Evolutionary conservation across 1,140 invertebrate genomes (phyloP), one percentile per base, ranked within the genome.

Genomic region (Drosophila teissieri): DNA sequence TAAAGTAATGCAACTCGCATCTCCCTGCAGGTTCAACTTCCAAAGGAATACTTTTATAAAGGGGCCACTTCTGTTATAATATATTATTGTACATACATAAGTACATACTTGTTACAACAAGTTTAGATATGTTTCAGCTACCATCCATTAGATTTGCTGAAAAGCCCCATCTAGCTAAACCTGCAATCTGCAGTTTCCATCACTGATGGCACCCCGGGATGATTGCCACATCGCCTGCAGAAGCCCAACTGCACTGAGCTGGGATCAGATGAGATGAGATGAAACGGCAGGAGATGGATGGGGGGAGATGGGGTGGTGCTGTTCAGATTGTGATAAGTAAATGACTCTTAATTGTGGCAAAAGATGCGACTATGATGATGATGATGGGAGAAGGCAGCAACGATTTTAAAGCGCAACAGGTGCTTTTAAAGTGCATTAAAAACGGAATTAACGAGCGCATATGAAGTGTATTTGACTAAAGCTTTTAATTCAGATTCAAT

Each of bases 311-410:
- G 11, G 22, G 36, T 10, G 36, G 14, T 60, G 46, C 64, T 63
- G 46, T 55, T 10, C 58, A 48, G 79, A 74, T 81, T 67, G 80
- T 73, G 65, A 73, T 86, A 83, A 88, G 65, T 83, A 73, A 85
- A 83, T 73, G 72, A 53, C 63, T 79, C 74, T 73, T 88, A 86
- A 73, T 79, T 82, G 75, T 61, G 49, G 65, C 49, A 42, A 42
- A 14, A 48, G 58, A 45, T 62, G 78, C 51, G 45, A 60, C 46
- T 19, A 44, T 61, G 64, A 61, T 70, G 64, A 46, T 74, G 70
- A 68, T 65, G 68, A 58, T 53, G 42, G 31, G 31, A 31, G 31
- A 8, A 10, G 31, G 31, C 31, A 31, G 17, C 44, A 65, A 39
- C 45, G 39, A 39, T 58, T 53, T 34, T 22, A 19, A 19, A 39